phyloP scores from a whole-genome alignment of 2,888 invertebrate species.

The Ectobius pallidus region DNA sequence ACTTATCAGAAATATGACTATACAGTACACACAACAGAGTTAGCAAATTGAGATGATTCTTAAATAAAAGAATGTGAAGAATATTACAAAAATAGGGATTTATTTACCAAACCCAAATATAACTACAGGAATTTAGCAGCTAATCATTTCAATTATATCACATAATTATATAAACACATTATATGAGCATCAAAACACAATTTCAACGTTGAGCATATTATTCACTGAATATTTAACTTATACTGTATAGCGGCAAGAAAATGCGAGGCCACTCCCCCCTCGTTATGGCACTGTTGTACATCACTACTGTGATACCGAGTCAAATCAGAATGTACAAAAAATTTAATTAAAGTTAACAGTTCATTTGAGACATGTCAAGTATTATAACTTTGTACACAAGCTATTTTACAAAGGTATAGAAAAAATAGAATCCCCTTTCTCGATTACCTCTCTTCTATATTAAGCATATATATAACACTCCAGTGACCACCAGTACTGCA shows the following conservation, averaged over 20 bases:
- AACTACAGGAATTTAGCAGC: conserved; percentile 26
- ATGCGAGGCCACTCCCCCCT: conserved; percentile 13
- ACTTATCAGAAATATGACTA: no score
- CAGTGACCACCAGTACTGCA: not conserved
- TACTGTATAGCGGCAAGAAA: conserved; percentile 32
- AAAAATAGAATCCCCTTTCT: conserved; percentile 10
- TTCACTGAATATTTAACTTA: no score
- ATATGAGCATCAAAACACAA: conserved; percentile 26
- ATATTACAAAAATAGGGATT: conserved; percentile 38
- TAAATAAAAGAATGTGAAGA: conserved; percentile 16
- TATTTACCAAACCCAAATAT: conserved; percentile 37
- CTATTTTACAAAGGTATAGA: not conserved
- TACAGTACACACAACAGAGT: no score
- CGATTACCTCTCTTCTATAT: not conserved
- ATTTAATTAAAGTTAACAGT: no score
- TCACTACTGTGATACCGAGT: not conserved
- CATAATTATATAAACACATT: conserved; percentile 19
- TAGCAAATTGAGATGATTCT: no score
- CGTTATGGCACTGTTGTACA: conserved; percentile 28
- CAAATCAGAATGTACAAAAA: not conserved
- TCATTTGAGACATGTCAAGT: no score
- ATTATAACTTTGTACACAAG: not conserved
- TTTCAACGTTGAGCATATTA: conserved; percentile 30
- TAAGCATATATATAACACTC: not conserved
- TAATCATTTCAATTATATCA: conserved; percentile 22